Conservation (phyloP, 2,113 vertebrate genomes). For the Microtus pennsylvanicus region DNA sequence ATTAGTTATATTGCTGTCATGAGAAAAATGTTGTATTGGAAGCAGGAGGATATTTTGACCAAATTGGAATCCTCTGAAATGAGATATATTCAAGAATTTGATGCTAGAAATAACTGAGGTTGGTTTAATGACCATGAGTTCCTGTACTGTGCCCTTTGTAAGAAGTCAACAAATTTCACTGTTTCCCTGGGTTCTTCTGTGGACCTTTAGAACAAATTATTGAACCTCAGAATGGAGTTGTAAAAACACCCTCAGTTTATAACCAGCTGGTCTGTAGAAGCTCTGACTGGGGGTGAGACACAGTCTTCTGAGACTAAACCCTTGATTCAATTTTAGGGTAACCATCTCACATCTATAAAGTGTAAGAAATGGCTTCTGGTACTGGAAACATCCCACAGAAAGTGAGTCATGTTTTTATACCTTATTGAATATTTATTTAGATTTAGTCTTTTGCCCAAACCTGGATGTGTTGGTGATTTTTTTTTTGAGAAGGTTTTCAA, state of each 20-base stretch:
- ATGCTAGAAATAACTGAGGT: background rate
- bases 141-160: background rate
- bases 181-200: background rate
- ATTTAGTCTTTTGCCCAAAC: background rate
- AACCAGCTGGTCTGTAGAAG: background rate
- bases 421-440: background rate
- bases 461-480: too few relatives aligned
- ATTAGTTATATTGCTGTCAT: background rate
- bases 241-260: background rate
- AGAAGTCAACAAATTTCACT: background rate
- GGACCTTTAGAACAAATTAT: background rate
- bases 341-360: background rate
- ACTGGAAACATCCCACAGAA: background rate
- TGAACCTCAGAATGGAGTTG: background rate
- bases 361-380: background rate
- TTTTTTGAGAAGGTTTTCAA: background rate
- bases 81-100: background rate
- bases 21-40: background rate
- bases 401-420: background rate
- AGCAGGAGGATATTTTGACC: too few relatives aligned
- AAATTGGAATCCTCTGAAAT: background rate
- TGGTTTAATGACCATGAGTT: background rate
- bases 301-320: background rate
- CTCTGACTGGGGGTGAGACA: background rate
- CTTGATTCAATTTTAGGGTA: background rate